Base-by-base conservation (phyloP, 2,888 invertebrate species). In the Himalopsyche anomala region DNA sequence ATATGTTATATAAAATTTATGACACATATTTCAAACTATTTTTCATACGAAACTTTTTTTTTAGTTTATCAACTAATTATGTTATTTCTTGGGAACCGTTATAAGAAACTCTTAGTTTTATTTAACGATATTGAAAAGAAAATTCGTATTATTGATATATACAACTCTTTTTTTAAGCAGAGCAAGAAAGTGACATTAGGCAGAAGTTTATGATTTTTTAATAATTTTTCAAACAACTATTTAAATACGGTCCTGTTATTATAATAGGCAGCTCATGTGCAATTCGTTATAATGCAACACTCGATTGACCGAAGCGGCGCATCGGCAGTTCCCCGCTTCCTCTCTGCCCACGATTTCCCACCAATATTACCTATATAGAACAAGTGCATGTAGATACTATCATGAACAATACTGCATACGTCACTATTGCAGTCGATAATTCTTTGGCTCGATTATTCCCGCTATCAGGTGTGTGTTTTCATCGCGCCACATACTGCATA, bases 211-310 rank as follows among this genome's bases (percentile, higher is more conserved):
- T 9, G 6, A 45, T 45, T 11, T 11, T 5, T 45, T 45, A 0
- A 45, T 51, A 15, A 4, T 11, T 9, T 45, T 45, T 45, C 9
- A 2, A 11, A 9, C 6, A 6, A 51, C 69, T 38, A 42, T 51
- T 51, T 51, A 17, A 62, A 83, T 88, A 36, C 88, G 79, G 55
- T 82, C 45, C 86, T 87, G 86, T 17, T 81, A 85, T 86, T 88
- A 86, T 88, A 88, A 88, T 88, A 88, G 88, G 88, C 86, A 86
- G 84, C 85, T 88, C 88, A 88, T 88, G 88, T 88, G 88, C 88
- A 88, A 88, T 88, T 88, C 88, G 88, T 88, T 88, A 88, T 88
- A 88, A 88, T 88, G 88, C 88, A 88, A 86, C 84, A 87, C 85
- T 88, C 88, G 88, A 88, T 88, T 88, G 88, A 88, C 88, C 88